Evolutionary conservation across 2,888 invertebrate species (phyloP).

Genomic region (Argyresthia albistria): DNA sequence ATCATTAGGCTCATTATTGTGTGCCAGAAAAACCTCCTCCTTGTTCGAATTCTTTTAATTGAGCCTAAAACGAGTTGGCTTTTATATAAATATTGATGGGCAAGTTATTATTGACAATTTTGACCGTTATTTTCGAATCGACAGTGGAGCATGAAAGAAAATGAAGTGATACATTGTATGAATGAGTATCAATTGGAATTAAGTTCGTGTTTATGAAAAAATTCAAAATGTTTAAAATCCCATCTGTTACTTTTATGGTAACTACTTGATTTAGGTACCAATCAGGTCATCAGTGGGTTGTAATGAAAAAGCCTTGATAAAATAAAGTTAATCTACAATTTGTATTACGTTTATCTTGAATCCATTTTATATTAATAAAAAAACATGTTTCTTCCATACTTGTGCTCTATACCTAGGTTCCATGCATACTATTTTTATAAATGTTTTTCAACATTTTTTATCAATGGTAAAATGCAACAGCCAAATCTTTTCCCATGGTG

Average conservation of each 20-base stretch:
- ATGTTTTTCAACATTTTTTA: not conserved
- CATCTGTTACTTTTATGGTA: conserved; percentile 57
- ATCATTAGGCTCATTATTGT: conserved; percentile 64
- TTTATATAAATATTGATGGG: conserved; percentile 21
- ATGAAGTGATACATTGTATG: too few relatives aligned
- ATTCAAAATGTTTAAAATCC: conserved; percentile 56
- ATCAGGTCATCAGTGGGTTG: too few relatives aligned
- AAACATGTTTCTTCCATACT: too few relatives aligned
- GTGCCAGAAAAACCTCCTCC: conserved; percentile 21
- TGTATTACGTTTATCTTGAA: too few relatives aligned
- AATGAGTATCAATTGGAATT: too few relatives aligned
- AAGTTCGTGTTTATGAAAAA: conserved; percentile 40
- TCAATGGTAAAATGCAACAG: too few relatives aligned
- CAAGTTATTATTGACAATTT: not conserved
- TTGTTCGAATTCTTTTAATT: conserved; percentile 25
- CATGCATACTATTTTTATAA: conserved; percentile 17
- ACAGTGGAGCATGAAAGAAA: not conserved
- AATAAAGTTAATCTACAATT: too few relatives aligned
- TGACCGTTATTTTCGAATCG: conserved; percentile 2
- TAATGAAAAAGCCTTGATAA: too few relatives aligned
- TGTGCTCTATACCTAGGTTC: too few relatives aligned
- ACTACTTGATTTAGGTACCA: too few relatives aligned
- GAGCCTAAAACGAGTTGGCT: conserved; percentile 24
- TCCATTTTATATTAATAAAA: too few relatives aligned
- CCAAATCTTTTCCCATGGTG: not conserved